Conservation (phyloP, 2,888 invertebrate genomes). For the Aporophyla lueneburgensis region DNA sequence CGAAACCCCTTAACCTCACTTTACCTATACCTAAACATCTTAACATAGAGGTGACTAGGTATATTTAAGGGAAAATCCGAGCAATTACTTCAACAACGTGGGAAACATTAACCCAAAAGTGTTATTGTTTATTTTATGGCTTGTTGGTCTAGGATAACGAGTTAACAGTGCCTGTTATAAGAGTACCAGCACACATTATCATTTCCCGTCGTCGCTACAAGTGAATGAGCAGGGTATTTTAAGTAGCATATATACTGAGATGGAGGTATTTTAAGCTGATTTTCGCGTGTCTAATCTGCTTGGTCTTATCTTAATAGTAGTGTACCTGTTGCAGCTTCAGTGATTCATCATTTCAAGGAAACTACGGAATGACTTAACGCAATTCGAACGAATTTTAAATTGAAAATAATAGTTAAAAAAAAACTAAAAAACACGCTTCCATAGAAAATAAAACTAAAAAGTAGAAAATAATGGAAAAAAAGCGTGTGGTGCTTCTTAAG, state of each 20-base stretch:
- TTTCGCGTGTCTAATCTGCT: constrained; percentile 13
- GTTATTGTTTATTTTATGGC: constrained; percentile 52
- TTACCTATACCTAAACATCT: neutral
- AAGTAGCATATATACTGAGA: neutral
- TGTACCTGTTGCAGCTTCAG: no score
- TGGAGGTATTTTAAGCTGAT: neutral
- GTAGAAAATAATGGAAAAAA: no score
- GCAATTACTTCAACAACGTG: constrained; percentile 17
- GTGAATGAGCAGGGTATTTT: constrained; percentile 3
- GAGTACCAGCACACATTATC: constrained; percentile 22
- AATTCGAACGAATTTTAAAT: neutral
- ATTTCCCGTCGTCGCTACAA: neutral
- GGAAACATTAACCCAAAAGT: constrained; percentile 42
- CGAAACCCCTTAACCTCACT: neutral
- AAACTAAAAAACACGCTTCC: no score
- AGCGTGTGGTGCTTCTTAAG: no score
- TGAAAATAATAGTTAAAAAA: no score
- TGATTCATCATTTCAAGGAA: neutral
- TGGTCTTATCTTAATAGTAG: neutral
- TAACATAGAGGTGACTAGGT: neutral
- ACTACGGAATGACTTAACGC: neutral
- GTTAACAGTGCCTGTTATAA: constrained; percentile 38
- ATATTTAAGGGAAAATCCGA: constrained; percentile 26
- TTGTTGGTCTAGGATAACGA: constrained; percentile 39
- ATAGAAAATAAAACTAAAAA: no score